Percentiles rank a stretch among this genome's conserved stretches.
These are phyloP conservation scores for Symphodus melops DNA, from an alignment of 2,113 vertebrate genomes.

Conservation along the genomic window DNA sequence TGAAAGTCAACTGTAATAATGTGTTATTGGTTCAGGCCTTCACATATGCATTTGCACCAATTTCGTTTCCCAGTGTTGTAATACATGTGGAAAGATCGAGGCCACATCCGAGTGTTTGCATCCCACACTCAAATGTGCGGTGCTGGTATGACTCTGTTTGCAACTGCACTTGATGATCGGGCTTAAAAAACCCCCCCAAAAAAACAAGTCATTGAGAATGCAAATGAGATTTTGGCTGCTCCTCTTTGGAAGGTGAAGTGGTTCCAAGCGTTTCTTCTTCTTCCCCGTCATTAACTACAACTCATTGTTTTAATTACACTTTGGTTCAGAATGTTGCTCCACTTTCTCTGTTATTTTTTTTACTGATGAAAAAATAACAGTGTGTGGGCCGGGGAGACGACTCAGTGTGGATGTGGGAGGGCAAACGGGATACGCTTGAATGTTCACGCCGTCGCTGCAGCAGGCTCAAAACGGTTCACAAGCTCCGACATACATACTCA, in stretches of 20 bases:
- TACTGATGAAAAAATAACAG: constrained; percentile 72
- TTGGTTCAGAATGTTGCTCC: constrained; percentile 65
- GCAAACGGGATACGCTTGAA: constrained; percentile 22
- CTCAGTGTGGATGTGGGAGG: constrained; percentile 51
- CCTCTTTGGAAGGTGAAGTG: constrained; percentile 72
- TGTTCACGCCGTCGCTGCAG: background rate
- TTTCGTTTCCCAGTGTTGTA: background rate
- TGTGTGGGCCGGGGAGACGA: constrained; percentile 54
- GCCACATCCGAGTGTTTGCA: constrained; percentile 27
- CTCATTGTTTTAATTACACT: constrained; percentile 82
- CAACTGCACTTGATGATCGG: constrained; percentile 69
- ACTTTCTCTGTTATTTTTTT: constrained; percentile 79
- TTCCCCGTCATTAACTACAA: constrained; percentile 79
- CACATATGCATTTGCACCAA: constrained; percentile 17
- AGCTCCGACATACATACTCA: too few relatives aligned
- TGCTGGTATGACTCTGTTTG: constrained; percentile 47
- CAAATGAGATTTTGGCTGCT: constrained; percentile 70
- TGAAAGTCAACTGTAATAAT: background rate
- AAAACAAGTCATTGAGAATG: constrained; percentile 73
- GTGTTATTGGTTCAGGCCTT: background rate
- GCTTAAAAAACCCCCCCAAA: too few relatives aligned
- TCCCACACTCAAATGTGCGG: background rate
- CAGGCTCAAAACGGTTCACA: too few relatives aligned
- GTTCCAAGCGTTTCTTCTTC: constrained; percentile 78
- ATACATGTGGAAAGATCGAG: constrained; percentile 35